Conservation (phyloP, 2,888 invertebrate species). For the Drosophila quinaria region DNA sequence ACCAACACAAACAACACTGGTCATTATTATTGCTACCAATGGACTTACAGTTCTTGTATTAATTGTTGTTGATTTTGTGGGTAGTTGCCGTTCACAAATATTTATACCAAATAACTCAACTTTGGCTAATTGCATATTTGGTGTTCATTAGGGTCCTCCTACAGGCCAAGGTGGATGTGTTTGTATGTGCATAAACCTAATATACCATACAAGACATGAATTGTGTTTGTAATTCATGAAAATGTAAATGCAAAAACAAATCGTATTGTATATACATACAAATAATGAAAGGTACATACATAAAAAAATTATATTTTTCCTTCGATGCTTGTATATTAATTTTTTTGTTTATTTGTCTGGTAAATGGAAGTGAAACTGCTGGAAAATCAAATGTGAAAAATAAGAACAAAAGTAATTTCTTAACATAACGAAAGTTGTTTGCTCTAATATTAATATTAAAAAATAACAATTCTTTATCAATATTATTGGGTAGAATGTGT, state of each 20-base stretch:
- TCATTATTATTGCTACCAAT: conserved; percentile 56
- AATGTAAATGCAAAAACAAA: not conserved
- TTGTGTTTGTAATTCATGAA: conserved; percentile 39
- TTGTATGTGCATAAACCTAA: not conserved
- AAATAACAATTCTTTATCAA: too few relatives aligned
- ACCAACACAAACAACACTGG: conserved; percentile 40
- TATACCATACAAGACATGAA: conserved; percentile 7
- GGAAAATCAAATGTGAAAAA: too few relatives aligned
- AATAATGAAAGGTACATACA: conserved; percentile 63
- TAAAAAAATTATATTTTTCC: conserved; percentile 42
- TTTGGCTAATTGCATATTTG: conserved; percentile 80
- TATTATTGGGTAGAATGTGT: too few relatives aligned
- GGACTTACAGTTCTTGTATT: conserved; percentile 28
- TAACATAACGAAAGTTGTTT: not conserved
- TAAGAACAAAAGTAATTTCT: too few relatives aligned
- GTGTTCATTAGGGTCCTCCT: conserved; percentile 75
- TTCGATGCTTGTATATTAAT: conserved; percentile 19
- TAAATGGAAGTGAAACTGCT: conserved; percentile 52
- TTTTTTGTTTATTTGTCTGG: conserved; percentile 52
- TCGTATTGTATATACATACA: conserved; percentile 45
- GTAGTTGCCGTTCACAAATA: conserved; percentile 68
- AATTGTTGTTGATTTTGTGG: conserved; percentile 28
- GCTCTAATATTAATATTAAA: too few relatives aligned
- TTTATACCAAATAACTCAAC: conserved; percentile 74
- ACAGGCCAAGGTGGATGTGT: conserved; percentile 13